Evolutionary conservation across 2,113 vertebrate species (phyloP).

Genomic region (Sinocyclocheilus maitianheensis): DNA sequence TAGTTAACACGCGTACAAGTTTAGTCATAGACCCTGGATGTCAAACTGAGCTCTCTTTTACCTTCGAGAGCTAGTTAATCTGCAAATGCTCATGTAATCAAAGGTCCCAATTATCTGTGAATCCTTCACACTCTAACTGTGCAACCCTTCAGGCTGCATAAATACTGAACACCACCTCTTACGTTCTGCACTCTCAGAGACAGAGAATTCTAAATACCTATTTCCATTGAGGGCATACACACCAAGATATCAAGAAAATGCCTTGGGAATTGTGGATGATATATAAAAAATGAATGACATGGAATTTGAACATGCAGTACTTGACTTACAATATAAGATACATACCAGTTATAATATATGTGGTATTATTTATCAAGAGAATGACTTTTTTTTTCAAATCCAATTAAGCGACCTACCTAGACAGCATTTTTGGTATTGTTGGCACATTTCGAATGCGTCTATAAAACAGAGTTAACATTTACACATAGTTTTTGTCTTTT

Average conservation of each 20-base stretch:
- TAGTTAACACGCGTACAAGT: not conserved
- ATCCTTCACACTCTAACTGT: constrained; percentile 3
- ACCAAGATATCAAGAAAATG: not conserved
- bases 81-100: not conserved
- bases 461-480: not conserved
- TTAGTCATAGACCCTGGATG: not conserved
- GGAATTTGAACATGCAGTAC: not conserved
- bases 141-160: constrained; percentile 3
- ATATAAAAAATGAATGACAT: not conserved
- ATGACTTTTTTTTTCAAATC: not conserved
- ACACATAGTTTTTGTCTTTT: not conserved
- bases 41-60: constrained; percentile 1
- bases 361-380: not conserved
- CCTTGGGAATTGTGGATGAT: not conserved
- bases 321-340: not conserved
- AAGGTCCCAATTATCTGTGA: constrained; percentile 19
- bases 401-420: not conserved
- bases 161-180: not conserved
- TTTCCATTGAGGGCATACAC: not conserved
- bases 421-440: not conserved
- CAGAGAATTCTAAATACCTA: not conserved
- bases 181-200: not conserved
- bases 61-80: constrained; percentile 3
- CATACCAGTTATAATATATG: not conserved
- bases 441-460: not conserved